Percentiles rank a stretch among this genome's conserved stretches.
Conservation (phyloP, 37 sponge, comb jelly and placozoan species). For the Chondrosia reniformis region DNA sequence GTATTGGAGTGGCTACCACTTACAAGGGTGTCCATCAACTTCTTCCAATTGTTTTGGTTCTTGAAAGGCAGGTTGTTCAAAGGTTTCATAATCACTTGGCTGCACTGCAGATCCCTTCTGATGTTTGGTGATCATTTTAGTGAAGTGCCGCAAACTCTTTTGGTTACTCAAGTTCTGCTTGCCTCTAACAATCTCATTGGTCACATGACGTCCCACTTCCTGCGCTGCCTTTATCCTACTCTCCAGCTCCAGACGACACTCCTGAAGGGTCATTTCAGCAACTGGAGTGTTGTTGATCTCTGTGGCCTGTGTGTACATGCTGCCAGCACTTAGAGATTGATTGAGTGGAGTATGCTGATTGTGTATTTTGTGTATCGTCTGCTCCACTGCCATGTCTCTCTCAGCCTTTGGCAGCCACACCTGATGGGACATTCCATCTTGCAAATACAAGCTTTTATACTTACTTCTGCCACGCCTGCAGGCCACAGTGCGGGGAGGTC, state of each 20-base stretch:
- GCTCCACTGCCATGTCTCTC: background rate
- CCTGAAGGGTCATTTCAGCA: background rate
- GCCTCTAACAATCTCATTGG: background rate
- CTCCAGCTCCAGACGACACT: background rate
- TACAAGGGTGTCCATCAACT: no score
- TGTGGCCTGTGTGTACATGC: background rate
- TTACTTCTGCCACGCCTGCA: no score
- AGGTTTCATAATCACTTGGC: no score
- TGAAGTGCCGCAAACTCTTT: background rate
- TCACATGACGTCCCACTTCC: slow-evolving; percentile 6
- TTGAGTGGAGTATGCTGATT: background rate
- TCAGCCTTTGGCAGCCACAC: background rate
- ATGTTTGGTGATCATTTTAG: background rate
- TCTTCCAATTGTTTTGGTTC: no score
- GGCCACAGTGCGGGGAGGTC: no score
- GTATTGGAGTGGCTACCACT: no score
- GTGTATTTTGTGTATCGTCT: no score
- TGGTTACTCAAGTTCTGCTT: background rate
- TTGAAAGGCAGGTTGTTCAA: no score
- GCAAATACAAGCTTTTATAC: background rate
- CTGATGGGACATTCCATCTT: background rate
- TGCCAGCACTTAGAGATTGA: background rate
- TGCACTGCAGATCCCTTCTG: no score
- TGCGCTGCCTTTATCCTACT: background rate
- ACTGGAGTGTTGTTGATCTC: background rate